A percentile compares a stretch with the other conserved stretches of the same genome.
phyloP scores from a whole-genome alignment of 92 coral and sea anemone species.

The Epizoanthus stellaris region DNA sequence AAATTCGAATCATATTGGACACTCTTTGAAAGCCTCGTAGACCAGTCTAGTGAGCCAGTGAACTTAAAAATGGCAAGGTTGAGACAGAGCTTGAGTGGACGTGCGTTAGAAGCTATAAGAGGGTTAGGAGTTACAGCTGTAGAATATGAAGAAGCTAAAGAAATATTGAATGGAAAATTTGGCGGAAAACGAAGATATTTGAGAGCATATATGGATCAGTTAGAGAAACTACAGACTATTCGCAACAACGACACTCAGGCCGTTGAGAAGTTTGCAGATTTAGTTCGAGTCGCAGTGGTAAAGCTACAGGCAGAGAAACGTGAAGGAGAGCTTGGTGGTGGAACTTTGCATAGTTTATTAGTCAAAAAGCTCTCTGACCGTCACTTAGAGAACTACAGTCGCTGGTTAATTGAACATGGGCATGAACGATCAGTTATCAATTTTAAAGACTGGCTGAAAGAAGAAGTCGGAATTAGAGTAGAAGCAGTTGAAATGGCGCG shows the following conservation, averaged over 20 bases:
- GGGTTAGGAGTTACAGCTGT: slow-evolving; percentile 55
- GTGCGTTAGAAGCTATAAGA: slow-evolving; percentile 56
- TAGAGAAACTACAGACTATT: slow-evolving; percentile 51
- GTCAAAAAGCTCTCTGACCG: slow-evolving; percentile 61
- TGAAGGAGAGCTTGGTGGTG: slow-evolving; percentile 63
- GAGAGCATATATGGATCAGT: slow-evolving; percentile 57
- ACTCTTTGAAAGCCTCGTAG: slow-evolving; percentile 63
- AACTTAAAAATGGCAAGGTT: slow-evolving; percentile 61
- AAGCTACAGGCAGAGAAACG: slow-evolving; percentile 60
- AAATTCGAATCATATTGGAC: slow-evolving; percentile 70
- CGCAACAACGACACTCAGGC: slow-evolving; percentile 30
- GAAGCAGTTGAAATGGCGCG: slow-evolving; percentile 64
- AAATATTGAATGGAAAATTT: slow-evolving; percentile 53
- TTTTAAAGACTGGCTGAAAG: slow-evolving; percentile 68
- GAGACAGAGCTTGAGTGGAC: slow-evolving; percentile 62
- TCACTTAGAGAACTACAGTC: slow-evolving; percentile 64
- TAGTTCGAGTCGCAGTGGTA: slow-evolving; percentile 60
- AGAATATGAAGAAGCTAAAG: slow-evolving; percentile 69
- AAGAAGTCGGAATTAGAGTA: slow-evolving; percentile 55
- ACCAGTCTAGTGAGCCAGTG: slow-evolving; percentile 25
- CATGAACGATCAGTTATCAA: slow-evolving; percentile 52
- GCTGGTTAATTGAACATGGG: slow-evolving; percentile 61
- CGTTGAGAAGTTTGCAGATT: slow-evolving; percentile 59
- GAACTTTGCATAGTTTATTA: slow-evolving; percentile 54
- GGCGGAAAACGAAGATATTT: slow-evolving; percentile 60